A percentile compares a stretch with the other conserved stretches of the same genome.
Evolutionary conservation across 1,140 invertebrate species (phyloP).

Genomic region (Caenorhabditis briggsae): DNA sequence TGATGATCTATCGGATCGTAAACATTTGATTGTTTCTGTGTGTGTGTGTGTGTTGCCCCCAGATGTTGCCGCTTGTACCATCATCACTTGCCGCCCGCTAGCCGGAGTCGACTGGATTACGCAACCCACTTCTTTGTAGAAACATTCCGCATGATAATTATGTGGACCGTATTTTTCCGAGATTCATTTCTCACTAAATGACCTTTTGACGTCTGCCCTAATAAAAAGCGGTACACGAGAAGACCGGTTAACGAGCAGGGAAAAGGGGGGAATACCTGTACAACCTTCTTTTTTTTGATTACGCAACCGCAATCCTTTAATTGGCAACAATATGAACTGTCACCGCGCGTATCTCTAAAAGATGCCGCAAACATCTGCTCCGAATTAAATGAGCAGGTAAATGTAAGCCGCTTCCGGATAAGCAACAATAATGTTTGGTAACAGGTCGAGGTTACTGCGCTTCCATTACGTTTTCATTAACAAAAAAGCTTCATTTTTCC

Average conservation of each 20-base stretch:
- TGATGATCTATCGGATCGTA: slow-evolving; percentile 46
- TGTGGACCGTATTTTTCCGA: slow-evolving; percentile 48
- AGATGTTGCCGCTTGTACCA: slow-evolving; percentile 22
- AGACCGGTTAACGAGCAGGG: background rate
- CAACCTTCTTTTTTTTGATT: background rate
- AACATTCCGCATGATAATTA: slow-evolving; percentile 47
- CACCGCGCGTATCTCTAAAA: background rate
- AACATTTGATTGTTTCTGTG: slow-evolving; percentile 36
- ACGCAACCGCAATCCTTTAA: slow-evolving; percentile 46
- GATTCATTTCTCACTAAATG: slow-evolving; percentile 50
- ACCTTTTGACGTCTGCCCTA: slow-evolving; percentile 47
- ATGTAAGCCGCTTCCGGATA: slow-evolving; percentile 10
- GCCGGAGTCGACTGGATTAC: slow-evolving; percentile 14
- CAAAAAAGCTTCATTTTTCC: background rate
- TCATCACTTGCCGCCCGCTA: slow-evolving; percentile 33
- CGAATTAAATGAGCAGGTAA: background rate
- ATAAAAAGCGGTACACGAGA: background rate
- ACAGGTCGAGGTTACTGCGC: background rate
- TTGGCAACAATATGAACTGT: slow-evolving; percentile 34
- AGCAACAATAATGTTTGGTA: background rate
- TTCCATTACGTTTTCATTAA: background rate
- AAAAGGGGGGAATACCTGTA: slow-evolving; percentile 18
- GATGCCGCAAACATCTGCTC: slow-evolving; percentile 22
- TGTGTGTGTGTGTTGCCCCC: background rate
- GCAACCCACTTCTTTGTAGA: slow-evolving; percentile 40